Percentiles rank a stretch among this genome's conserved stretches.
phyloP scores from a whole-genome alignment of 2,888 invertebrate species.

The Stenchaetothrips biformis region DNA sequence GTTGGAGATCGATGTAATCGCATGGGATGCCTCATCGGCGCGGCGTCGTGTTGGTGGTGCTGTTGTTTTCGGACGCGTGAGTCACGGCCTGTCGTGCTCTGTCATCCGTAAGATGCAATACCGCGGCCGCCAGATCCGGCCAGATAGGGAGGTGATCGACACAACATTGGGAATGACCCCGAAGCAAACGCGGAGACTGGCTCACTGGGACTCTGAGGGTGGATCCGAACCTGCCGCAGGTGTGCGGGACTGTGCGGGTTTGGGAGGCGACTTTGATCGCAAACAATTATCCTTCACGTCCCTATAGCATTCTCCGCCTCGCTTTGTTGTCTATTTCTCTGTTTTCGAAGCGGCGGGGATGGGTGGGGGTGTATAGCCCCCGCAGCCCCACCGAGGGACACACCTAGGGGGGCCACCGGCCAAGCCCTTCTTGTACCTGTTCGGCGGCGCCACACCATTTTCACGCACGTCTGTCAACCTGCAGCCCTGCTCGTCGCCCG shows the following conservation, averaged over 20 bases:
- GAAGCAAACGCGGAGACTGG: no score
- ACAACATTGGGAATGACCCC: no score
- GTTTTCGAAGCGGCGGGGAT: background rate
- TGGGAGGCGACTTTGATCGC: no score
- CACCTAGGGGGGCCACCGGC: background rate
- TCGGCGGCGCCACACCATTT: background rate
- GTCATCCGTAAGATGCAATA: background rate
- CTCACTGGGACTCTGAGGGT: no score
- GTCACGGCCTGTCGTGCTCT: background rate
- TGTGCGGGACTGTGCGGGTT: no score
- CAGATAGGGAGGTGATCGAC: no score
- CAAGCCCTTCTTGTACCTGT: background rate
- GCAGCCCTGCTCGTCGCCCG: background rate
- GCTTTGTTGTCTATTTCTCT: no score
- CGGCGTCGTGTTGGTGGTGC: background rate
- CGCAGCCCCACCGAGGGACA: background rate
- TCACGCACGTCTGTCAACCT: constrained; percentile 6
- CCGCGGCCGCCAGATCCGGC: no score
- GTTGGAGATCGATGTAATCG: constrained; percentile 8
- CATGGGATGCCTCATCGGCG: background rate
- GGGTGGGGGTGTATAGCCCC: background rate
- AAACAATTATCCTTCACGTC: no score
- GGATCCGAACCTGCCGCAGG: no score
- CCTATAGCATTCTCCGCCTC: no score
- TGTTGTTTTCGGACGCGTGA: background rate